Conservation (phyloP, 2,113 vertebrate genomes). For the Prolemur simus region DNA sequence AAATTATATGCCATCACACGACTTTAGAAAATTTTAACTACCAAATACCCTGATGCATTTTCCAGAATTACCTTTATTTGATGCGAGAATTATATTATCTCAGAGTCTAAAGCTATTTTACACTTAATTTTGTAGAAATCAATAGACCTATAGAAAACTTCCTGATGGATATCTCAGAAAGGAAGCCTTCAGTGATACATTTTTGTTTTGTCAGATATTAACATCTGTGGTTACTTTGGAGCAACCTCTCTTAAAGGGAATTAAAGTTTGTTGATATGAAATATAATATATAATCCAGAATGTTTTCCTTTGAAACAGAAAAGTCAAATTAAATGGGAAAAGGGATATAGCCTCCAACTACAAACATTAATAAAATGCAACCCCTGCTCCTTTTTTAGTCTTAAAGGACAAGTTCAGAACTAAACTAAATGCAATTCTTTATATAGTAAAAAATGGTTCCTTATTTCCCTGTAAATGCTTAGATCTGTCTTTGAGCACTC, state of each 20-base stretch:
- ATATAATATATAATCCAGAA: not conserved
- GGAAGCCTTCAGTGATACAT: accelerated
- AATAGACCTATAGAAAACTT: not conserved
- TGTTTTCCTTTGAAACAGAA: not conserved
- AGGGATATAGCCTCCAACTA: not conserved
- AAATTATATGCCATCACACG: not conserved
- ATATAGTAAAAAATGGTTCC: not conserved
- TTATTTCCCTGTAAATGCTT: not conserved
- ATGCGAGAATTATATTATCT: not conserved
- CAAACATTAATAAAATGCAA: not conserved
- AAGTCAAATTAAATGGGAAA: not conserved
- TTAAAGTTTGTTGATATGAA: not conserved
- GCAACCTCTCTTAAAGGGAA: not conserved
- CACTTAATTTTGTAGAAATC: not conserved
- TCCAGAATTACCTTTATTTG: not conserved
- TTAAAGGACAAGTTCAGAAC: not conserved
- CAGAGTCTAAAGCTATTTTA: not conserved
- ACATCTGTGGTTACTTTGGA: not conserved
- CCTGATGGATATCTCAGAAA: not conserved
- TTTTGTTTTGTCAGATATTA: not conserved
- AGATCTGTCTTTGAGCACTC: not conserved
- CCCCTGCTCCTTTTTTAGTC: not conserved
- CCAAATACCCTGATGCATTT: not conserved
- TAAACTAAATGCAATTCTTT: not conserved
- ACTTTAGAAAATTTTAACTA: not conserved